phyloP scores from a whole-genome alignment of 2,797 vertebrate genomes.

The Nyctibius grandis region DNA sequence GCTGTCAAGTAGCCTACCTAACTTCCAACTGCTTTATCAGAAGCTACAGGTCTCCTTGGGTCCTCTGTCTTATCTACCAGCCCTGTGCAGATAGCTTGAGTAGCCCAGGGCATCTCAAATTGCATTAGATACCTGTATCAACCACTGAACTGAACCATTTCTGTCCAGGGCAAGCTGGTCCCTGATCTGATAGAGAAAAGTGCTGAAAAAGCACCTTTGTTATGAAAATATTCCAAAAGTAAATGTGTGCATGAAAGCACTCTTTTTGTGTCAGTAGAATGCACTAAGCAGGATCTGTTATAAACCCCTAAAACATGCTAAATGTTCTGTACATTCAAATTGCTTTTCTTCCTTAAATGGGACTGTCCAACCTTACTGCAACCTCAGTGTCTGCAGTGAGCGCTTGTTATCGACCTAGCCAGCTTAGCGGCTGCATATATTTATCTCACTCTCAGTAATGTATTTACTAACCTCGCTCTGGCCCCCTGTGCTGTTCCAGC shows the following conservation, averaged over 20 bases:
- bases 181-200: background rate
- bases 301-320: background rate
- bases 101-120: background rate
- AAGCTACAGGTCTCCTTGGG: background rate
- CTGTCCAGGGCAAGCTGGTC: background rate
- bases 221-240: background rate
- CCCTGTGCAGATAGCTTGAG: background rate
- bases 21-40: background rate
- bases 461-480: background rate
- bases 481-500: background rate
- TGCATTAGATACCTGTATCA: background rate
- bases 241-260: background rate
- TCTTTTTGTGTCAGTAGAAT: background rate
- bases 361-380: background rate
- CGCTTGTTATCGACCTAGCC: background rate
- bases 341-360: background rate
- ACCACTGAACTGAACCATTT: background rate
- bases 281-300: background rate
- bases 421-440: background rate
- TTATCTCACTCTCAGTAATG: background rate
- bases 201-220: background rate
- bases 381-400: background rate
- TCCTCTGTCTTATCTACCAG: background rate
- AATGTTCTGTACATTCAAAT: background rate
- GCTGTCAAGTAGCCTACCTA: background rate